Evolutionary conservation across 2,113 vertebrate genomes (phyloP), one percentile per base, ranked within the genome.

Genomic region (Oryzias celebensis): DNA sequence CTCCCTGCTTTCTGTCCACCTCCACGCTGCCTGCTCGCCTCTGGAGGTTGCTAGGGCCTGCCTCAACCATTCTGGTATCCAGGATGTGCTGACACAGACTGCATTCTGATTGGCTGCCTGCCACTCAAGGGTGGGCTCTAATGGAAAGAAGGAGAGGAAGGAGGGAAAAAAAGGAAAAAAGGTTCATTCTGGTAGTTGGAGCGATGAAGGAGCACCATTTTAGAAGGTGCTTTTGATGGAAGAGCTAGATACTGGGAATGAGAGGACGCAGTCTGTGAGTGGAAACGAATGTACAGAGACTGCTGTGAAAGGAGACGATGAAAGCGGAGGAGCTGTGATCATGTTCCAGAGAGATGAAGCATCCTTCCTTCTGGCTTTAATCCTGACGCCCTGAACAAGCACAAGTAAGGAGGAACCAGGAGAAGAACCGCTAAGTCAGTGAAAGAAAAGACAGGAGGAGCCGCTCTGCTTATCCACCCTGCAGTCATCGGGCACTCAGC

Each of bases 11-110:
- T 49, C 58, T n/a, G 61, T 18, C 58, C 44, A 48, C 55, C 68
- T 58, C 60, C 68, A 52, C 44, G 54, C 52, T 67, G 61, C 72
- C 43, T 41, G 45, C 53, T 47, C 28, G n/a, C 22, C 42, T 62
- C 52, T 36, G 56, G 56, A 54, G 80, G 85, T 89, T 91, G 83
- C 82, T 79, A 87, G 73, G 84, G 83, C 70, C 72, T 78, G 76
- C 80, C 82, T 88, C 78, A 85, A 49, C 83, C 53, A 77, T 57
- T 83, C 73, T 64, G 83, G 90, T 91, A 85, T 90, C 91, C 82
- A 89, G 89, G 86, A 90, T 88, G 86, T 87, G 61, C 43, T 65
- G 78, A 74, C 83, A 78, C 81, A 71, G 57, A 64, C 62, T 42
- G 47, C 41, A 24, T 60, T 50, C 79, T 78, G 84, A 91, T 91